Conservation (phyloP, 2,888 invertebrate genomes). For the Morpho deidamia region DNA sequence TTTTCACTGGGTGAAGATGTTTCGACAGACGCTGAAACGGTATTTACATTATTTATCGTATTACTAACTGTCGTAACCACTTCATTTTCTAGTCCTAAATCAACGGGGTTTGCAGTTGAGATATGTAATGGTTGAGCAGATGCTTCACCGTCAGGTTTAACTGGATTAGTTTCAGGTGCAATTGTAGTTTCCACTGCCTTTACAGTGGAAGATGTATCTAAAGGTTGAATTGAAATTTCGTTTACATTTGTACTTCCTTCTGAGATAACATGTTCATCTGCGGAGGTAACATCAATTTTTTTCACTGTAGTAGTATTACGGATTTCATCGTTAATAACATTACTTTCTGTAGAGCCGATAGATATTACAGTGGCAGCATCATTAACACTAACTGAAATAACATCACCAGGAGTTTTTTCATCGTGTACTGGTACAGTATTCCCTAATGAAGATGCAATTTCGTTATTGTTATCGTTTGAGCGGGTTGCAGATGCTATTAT, state of each 20-base stretch:
- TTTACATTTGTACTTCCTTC: neutral
- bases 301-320: too few species aligned
- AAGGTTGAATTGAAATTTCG: too few species aligned
- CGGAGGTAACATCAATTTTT: neutral
- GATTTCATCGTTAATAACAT: neutral
- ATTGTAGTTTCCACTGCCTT: neutral
- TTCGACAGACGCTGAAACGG: neutral
- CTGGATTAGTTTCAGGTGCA: neutral
- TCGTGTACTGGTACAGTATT: neutral
- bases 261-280: neutral
- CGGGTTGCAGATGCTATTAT: too few species aligned
- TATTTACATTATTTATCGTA: constrained; percentile 1
- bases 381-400: neutral
- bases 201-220: neutral
- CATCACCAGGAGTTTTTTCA: neutral
- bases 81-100: neutral
- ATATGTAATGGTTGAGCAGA: neutral
- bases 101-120: constrained; percentile 1
- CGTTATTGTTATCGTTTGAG: neutral
- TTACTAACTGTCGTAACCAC: neutral
- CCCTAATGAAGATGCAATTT: neutral
- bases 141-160: neutral
- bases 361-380: neutral
- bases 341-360: neutral
- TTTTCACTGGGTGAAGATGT: neutral